Evolutionary conservation across 2,113 vertebrate genomes (phyloP).

Genomic region (Amia ocellicauda): DNA sequence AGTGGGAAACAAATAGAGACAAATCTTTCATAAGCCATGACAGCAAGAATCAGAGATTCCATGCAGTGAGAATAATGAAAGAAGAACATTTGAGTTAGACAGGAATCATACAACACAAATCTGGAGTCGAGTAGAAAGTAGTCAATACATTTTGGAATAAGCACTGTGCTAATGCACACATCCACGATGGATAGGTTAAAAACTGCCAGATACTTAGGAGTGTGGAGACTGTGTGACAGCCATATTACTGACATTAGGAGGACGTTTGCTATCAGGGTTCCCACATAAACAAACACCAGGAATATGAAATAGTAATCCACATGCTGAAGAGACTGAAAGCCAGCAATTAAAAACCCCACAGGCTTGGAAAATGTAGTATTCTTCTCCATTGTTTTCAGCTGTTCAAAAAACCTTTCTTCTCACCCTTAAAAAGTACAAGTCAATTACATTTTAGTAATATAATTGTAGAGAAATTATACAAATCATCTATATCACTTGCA

Average conservation of each 20-base stretch:
- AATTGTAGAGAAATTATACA: too few relatives aligned
- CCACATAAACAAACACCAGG: not conserved
- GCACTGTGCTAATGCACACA: not conserved
- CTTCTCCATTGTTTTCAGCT: not conserved
- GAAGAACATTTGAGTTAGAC: conserved; percentile 4
- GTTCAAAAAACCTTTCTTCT: too few relatives aligned
- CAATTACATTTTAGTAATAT: too few relatives aligned
- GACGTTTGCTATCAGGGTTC: not conserved
- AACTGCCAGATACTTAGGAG: not conserved
- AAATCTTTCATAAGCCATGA: not conserved
- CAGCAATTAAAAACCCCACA: not conserved
- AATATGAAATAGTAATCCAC: not conserved
- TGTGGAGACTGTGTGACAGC: not conserved
- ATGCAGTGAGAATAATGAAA: not conserved
- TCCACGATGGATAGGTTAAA: not conserved
- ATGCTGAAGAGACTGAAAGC: not conserved
- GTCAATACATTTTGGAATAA: conserved; percentile 3
- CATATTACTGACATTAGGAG: conserved; percentile 1
- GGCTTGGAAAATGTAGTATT: not conserved
- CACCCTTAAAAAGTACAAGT: too few relatives aligned
- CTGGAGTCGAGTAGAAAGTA: not conserved
- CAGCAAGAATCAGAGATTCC: conserved; percentile 1
- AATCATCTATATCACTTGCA: too few relatives aligned
- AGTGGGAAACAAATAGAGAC: not conserved
- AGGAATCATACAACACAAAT: not conserved